Percentiles rank a stretch among this genome's conserved stretches.
Evolutionary conservation across 2,797 vertebrate species (phyloP).

Genomic region (Percopsis omiscomaycus): DNA sequence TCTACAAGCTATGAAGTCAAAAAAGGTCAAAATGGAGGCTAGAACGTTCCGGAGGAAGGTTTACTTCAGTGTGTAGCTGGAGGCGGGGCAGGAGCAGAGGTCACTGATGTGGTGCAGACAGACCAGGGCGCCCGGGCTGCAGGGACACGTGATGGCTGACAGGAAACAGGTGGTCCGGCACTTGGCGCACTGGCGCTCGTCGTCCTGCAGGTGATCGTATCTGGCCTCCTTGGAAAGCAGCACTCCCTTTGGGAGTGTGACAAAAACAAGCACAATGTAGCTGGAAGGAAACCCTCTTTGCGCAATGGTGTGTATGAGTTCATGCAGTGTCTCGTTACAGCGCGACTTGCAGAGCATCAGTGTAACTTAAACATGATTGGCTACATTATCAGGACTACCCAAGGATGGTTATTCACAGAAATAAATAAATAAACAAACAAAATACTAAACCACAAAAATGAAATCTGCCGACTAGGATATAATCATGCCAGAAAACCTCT

Average conservation of each 20-base stretch:
- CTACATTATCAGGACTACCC: no score
- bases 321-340: neutral
- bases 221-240: conserved; percentile 76
- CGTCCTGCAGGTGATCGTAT: conserved; percentile 91
- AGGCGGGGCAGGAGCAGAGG: conserved; percentile 86
- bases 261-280: neutral
- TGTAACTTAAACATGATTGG: no score
- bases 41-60: conserved; percentile 36
- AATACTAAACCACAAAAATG: no score
- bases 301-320: neutral
- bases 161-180: conserved; percentile 97
- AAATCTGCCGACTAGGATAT: neutral
- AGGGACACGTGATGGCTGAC: conserved; percentile 90
- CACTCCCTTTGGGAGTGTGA: conserved; percentile 78
- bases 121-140: conserved; percentile 84
- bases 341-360: neutral
- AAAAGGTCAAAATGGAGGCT: no score
- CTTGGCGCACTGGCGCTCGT: conserved; percentile 92
- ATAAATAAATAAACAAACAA: no score
- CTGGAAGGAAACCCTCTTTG: no score
- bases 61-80: conserved; percentile 89
- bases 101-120: conserved; percentile 87
- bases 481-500: neutral
- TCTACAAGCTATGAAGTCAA: neutral
- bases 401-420: no score